A percentile compares a stretch with the other conserved stretches of the same genome.
Conservation (phyloP, 2,888 invertebrate species). For the Hoplodrina blanda region DNA sequence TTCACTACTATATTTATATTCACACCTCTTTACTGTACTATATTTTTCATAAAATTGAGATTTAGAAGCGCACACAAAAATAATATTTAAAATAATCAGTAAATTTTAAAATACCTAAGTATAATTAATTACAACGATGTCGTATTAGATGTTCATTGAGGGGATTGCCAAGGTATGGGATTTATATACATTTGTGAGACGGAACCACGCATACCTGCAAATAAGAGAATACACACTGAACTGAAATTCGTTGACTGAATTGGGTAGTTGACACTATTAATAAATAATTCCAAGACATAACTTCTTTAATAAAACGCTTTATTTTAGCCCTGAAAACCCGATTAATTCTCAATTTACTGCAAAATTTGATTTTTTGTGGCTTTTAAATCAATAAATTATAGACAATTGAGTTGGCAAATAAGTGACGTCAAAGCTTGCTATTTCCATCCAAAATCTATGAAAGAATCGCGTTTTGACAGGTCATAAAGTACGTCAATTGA, state of each 20-base stretch:
- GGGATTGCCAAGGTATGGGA: slow-evolving; percentile 92
- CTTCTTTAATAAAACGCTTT: too few species aligned
- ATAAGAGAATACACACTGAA: neutral
- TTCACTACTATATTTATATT: neutral
- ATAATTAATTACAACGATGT: slow-evolving; percentile 53
- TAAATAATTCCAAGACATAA: too few species aligned
- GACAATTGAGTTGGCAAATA: too few species aligned
- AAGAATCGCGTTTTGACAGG: too few species aligned
- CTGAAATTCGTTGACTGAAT: neutral
- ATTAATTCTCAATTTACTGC: too few species aligned
- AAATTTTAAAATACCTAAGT: slow-evolving; percentile 53
- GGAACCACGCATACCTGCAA: slow-evolving; percentile 92
- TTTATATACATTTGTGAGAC: slow-evolving; percentile 92
- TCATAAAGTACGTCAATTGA: too few species aligned
- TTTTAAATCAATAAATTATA: too few species aligned
- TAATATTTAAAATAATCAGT: slow-evolving; percentile 36
- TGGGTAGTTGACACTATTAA: too few species aligned
- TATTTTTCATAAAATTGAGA: slow-evolving; percentile 47
- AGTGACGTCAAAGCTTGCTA: too few species aligned
- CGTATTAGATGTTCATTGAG: slow-evolving; percentile 70
- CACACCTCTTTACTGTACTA: slow-evolving; percentile 28
- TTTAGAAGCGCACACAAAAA: slow-evolving; percentile 55
- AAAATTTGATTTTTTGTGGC: too few species aligned
- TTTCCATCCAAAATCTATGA: too few species aligned
- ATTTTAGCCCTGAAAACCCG: too few species aligned